phyloP scores from a whole-genome alignment of 1,140 invertebrate genomes.

The Drepana arcuata region DNA sequence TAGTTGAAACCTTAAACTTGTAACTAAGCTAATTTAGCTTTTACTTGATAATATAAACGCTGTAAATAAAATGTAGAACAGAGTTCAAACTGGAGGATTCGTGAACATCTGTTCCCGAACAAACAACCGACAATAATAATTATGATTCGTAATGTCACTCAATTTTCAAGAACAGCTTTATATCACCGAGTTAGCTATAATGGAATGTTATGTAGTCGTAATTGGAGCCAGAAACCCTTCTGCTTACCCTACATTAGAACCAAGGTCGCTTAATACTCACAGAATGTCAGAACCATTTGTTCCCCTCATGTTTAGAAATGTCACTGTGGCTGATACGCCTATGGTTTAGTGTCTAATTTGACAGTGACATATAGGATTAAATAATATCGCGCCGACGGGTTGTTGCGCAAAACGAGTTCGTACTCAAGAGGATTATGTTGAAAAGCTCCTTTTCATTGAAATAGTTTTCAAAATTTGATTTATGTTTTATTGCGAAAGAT shows the following conservation, averaged over 20 bases:
- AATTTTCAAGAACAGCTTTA: conserved; percentile 11
- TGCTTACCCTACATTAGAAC: conserved; percentile 34
- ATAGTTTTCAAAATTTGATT: too few relatives aligned
- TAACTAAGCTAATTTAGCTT: too few relatives aligned
- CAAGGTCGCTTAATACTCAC: conserved; percentile 58
- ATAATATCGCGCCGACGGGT: conserved; percentile 49
- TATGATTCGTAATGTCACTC: conserved; percentile 21
- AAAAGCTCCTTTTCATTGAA: too few relatives aligned
- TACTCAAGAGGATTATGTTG: too few relatives aligned
- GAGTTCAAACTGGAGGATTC: too few relatives aligned
- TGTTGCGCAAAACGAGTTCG: conserved; percentile 40
- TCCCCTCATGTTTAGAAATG: conserved; percentile 64
- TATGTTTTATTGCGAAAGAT: too few relatives aligned
- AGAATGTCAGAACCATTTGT: conserved; percentile 64
- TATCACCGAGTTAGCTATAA: conserved; percentile 8
- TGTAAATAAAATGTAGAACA: too few relatives aligned
- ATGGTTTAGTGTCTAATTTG: conserved; percentile 61
- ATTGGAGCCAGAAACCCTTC: conserved; percentile 42
- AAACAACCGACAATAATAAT: conserved; percentile 16
- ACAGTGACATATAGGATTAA: conserved; percentile 61
- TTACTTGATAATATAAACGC: too few relatives aligned
- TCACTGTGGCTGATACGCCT: conserved; percentile 57
- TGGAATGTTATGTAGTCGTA: conserved; percentile 16
- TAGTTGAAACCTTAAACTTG: too few relatives aligned
- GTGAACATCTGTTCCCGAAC: too few relatives aligned